These are phyloP conservation scores for Toxotes lorentzi DNA, from an alignment of 2,797 vertebrate species.

Conservation along the genomic window DNA sequence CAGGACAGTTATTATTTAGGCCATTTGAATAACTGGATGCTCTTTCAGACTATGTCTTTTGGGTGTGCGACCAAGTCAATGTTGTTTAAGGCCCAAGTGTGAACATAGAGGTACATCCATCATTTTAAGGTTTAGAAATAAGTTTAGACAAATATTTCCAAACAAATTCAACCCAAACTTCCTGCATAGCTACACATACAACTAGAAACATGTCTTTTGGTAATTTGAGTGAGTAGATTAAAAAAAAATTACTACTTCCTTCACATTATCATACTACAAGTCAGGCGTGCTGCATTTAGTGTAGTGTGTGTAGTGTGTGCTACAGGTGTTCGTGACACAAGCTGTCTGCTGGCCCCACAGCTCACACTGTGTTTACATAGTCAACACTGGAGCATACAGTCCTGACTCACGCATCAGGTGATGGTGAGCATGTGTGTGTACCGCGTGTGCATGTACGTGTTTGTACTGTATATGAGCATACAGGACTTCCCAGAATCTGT, in stretches of 20 bases:
- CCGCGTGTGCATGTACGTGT: constrained; percentile 15
- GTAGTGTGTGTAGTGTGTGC: too few species aligned
- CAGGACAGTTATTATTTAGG: constrained; percentile 22
- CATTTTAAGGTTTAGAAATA: too few species aligned
- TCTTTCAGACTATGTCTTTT: constrained; percentile 7
- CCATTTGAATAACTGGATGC: constrained; percentile 45
- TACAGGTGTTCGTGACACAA: constrained; percentile 26
- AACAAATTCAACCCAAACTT: not conserved
- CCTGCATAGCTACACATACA: too few species aligned
- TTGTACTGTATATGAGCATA: constrained; percentile 17
- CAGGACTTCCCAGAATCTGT: constrained; percentile 3
- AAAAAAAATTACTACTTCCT: not conserved
- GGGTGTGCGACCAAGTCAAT: constrained; percentile 5
- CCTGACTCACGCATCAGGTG: constrained; percentile 34
- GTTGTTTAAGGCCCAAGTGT: constrained; percentile 2
- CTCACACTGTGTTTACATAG: constrained; percentile 56
- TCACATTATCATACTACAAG: constrained; percentile 14
- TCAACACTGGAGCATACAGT: constrained; percentile 39
- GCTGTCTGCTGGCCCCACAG: constrained; percentile 1
- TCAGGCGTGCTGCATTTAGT: constrained; percentile 6
- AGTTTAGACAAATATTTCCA: not conserved
- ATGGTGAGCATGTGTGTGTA: constrained; percentile 15
- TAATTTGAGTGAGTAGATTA: too few species aligned
- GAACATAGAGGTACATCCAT: not conserved
- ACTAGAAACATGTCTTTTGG: too few species aligned